Percentiles rank a stretch among this genome's conserved stretches.
phyloP scores from a whole-genome alignment of 2,113 vertebrate species.

The Myrmophylax atrothorax region DNA sequence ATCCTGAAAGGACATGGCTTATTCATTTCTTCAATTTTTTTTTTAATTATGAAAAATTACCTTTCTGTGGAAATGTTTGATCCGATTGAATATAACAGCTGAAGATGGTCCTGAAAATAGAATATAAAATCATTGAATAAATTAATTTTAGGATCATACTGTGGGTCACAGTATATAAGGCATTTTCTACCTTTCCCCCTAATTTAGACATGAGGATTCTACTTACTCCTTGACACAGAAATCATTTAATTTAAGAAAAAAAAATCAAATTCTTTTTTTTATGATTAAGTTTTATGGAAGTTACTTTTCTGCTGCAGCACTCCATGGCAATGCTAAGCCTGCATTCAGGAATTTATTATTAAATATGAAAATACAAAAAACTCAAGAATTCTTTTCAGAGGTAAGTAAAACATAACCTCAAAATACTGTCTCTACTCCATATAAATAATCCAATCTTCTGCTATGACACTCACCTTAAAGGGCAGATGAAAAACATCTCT shows the following conservation, averaged over 20 bases:
- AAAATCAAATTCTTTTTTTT: neutral
- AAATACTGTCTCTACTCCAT: neutral
- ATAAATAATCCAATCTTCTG: neutral
- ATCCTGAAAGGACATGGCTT: neutral
- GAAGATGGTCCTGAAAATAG: slow-evolving; percentile 89
- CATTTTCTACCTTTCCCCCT: neutral
- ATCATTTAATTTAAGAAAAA: neutral
- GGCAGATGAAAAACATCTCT: slow-evolving; percentile 93
- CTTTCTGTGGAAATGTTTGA: slow-evolving; percentile 87
- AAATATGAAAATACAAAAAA: neutral
- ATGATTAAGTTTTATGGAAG: neutral
- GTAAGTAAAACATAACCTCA: neutral
- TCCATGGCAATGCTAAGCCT: neutral
- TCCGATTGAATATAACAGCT: slow-evolving; percentile 85
- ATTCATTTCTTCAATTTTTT: neutral
- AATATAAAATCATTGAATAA: slow-evolving; percentile 43
- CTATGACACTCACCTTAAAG: slow-evolving; percentile 83
- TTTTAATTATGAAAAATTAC: slow-evolving; percentile 72
- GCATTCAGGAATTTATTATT: neutral
- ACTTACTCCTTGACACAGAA: neutral
- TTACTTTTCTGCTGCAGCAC: neutral
- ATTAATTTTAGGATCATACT: slow-evolving; percentile 28
- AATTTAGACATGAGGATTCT: neutral
- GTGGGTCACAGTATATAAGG: neutral
- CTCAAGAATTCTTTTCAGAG: neutral